phyloP scores from a whole-genome alignment of 1,140 invertebrate species.

The Drosophila lowei region DNA sequence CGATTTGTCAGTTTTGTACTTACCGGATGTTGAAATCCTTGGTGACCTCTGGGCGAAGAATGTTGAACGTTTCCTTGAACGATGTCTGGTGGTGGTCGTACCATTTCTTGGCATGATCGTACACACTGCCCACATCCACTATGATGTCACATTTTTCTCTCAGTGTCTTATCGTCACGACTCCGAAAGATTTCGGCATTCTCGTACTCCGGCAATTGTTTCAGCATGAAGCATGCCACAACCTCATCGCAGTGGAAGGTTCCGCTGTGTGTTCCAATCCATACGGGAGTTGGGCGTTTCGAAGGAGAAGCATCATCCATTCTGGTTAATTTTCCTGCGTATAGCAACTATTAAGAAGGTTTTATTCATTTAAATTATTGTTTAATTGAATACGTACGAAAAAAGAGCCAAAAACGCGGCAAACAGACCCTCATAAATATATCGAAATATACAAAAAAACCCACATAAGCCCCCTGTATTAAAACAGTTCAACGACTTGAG shows the following conservation, averaged over 20 bases:
- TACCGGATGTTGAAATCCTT: constrained; percentile 85
- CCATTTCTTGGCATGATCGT: constrained; percentile 89
- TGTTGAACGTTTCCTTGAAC: constrained; percentile 86
- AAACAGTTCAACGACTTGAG: too few relatives aligned
- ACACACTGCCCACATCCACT: constrained; percentile 97
- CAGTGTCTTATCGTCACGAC: constrained; percentile 86
- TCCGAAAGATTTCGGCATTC: constrained; percentile 92
- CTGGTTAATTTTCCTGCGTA: constrained; percentile 5
- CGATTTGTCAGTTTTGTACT: background rate
- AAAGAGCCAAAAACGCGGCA: constrained; percentile 34
- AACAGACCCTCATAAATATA: background rate
- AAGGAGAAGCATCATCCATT: constrained; percentile 51
- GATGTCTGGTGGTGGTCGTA: constrained; percentile 98
- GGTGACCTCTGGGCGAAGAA: constrained; percentile 84
- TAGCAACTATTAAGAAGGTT: background rate
- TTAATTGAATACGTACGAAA: background rate
- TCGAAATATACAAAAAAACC: too few relatives aligned
- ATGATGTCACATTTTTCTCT: constrained; percentile 95
- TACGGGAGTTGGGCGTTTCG: constrained; percentile 49
- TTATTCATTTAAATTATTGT: constrained; percentile 1
- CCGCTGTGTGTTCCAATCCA: constrained; percentile 92
- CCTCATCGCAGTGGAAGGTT: constrained; percentile 98
- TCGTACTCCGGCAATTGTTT: constrained; percentile 91
- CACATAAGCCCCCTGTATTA: too few relatives aligned
- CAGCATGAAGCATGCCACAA: constrained; percentile 94